Base-by-base conservation (phyloP, 2,797 vertebrate genomes). In the Chaenodraco wilsoni region DNA sequence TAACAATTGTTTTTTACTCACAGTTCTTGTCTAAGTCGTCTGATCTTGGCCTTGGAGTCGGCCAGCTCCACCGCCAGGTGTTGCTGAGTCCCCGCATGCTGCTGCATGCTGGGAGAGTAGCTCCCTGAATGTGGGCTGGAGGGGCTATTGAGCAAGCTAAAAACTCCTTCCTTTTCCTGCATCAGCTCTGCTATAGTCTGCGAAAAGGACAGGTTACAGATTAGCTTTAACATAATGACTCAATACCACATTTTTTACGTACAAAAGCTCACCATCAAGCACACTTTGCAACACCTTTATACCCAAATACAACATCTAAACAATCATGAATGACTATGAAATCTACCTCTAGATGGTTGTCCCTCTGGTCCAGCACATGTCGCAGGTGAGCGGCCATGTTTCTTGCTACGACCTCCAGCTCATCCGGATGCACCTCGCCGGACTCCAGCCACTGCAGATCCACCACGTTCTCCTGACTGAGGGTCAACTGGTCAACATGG, bases 391-490 rank as follows among this genome's bases (percentile, higher is more conserved):
- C 81, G 3, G 91, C 93, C 95, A 97, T 95, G 77, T 92, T 96
- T 89, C 95, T 97, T 46, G 95, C 87, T 6, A 92, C 88, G 37
- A 93, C 90, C 82, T 96, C 96, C 81, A 97, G 81, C 65, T 96
- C 96, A 21, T 97, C 95, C 40, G 95, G 94, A 44, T 95, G 92
- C 78, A 96, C 58, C 65, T 96, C 94, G 67, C 84, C 90, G 49
- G 95, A 93, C 84, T 97, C 97, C 91, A 97, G 87, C 95, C 96
- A 97, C 65, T 97, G 97, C 58, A 98, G 93, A 88, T 98, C 97
- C 88, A 98, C 93, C 49, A 98, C 93, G 27, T 97, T 98, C 78
- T 97, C 96, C 89, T 96, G 95, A 91, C 95, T 97, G 89, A 97
- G 96, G 63, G 96, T 98, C 79, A 98, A 86, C 97, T 98, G 89